Percentiles rank a stretch among this genome's conserved stretches.
Conservation (phyloP, 2,888 invertebrate species). For the Idaea aversata region DNA sequence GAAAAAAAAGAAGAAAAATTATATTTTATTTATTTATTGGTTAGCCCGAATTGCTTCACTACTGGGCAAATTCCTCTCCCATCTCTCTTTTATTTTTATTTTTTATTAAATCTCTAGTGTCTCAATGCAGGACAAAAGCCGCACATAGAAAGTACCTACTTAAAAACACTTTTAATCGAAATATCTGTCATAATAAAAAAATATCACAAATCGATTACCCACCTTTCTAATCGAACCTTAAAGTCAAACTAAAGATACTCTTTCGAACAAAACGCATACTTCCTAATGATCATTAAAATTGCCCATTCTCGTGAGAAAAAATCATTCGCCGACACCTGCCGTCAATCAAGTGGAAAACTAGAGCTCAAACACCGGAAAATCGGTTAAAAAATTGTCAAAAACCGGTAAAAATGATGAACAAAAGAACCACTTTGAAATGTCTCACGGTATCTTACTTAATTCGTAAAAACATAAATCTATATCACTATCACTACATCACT, state of each 20-base stretch:
- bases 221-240: not conserved
- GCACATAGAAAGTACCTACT: too few relatives aligned
- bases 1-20: too few relatives aligned
- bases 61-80: too few relatives aligned
- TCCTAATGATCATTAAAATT: slow-evolving; percentile 55
- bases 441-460: slow-evolving; percentile 20
- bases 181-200: not conserved
- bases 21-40: too few relatives aligned
- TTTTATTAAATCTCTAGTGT: too few relatives aligned
- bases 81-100: too few relatives aligned
- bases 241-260: not conserved
- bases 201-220: not conserved
- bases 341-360: slow-evolving; percentile 69
- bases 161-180: too few relatives aligned
- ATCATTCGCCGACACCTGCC: slow-evolving; percentile 63
- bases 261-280: slow-evolving; percentile 36
- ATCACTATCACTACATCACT: too few relatives aligned
- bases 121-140: too few relatives aligned
- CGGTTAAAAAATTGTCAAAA: slow-evolving; percentile 70
- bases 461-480: too few relatives aligned
- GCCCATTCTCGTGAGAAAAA: slow-evolving; percentile 72
- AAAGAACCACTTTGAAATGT: slow-evolving; percentile 50
- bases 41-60: too few relatives aligned
- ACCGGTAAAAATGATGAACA: slow-evolving; percentile 66
- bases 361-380: slow-evolving; percentile 76